phyloP scores from a whole-genome alignment of 2,888 invertebrate species.

The Erebia epiphron region DNA sequence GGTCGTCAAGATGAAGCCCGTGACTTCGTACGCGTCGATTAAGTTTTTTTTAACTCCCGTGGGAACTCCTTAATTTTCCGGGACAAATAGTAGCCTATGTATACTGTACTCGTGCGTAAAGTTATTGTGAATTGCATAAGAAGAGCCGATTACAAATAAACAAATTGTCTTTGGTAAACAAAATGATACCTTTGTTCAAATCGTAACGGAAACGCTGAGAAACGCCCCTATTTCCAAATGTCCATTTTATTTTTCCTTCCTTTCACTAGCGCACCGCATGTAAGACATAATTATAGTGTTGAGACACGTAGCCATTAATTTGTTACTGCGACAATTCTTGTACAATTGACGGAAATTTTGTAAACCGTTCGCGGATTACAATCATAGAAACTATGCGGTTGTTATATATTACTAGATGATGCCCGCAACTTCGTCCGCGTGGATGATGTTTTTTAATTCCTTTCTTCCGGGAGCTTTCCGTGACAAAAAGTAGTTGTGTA shows the following conservation, averaged over 20 bases:
- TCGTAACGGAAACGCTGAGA: constrained; percentile 33
- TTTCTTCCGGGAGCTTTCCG: too few species aligned
- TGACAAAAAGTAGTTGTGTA: too few species aligned
- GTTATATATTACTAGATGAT: too few species aligned
- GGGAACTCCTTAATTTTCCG: too few species aligned
- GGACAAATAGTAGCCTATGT: too few species aligned
- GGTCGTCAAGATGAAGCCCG: too few species aligned
- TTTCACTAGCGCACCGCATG: constrained; percentile 37
- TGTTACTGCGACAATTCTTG: constrained; percentile 25
- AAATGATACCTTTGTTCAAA: constrained; percentile 31
- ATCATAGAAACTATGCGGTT: too few species aligned
- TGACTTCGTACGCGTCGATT: too few species aligned
- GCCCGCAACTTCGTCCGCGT: too few species aligned
- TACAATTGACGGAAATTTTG: constrained; percentile 24
- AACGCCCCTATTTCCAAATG: constrained; percentile 37
- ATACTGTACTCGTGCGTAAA: too few species aligned
- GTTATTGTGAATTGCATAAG: background rate
- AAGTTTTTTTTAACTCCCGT: too few species aligned
- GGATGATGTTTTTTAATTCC: too few species aligned
- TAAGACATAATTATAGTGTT: constrained; percentile 39
- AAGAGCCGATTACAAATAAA: constrained; percentile 12
- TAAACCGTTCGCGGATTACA: background rate
- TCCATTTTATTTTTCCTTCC: constrained; percentile 37
- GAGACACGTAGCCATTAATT: constrained; percentile 43
- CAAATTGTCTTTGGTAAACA: constrained; percentile 23